A percentile compares a stretch with the other conserved stretches of the same genome.
Evolutionary conservation across 1,140 invertebrate species (phyloP).

Genomic region (Tetramorium simillimum): DNA sequence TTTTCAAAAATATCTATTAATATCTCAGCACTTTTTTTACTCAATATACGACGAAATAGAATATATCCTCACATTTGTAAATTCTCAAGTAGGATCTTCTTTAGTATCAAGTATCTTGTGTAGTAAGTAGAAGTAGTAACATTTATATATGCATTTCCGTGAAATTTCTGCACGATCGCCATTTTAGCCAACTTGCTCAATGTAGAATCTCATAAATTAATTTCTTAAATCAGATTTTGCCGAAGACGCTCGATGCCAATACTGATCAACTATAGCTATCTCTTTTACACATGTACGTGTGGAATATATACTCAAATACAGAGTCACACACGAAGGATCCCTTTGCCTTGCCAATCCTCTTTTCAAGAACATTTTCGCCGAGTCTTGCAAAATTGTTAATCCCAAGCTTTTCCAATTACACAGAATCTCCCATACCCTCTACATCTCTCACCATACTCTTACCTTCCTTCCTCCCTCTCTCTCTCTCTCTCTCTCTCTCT

Average conservation of each 20-base stretch:
- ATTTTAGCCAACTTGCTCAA: constrained; percentile 64
- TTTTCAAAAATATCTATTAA: not conserved
- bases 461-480: constrained; percentile 46
- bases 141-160: constrained; percentile 43
- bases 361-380: constrained; percentile 80
- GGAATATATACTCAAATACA: not conserved
- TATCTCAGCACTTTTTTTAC: not conserved
- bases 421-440: constrained; percentile 46
- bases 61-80: not conserved
- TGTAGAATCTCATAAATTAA: constrained; percentile 74
- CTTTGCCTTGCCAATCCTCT: constrained; percentile 73
- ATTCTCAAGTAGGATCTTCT: not conserved
- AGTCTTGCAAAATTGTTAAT: constrained; percentile 85
- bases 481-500: constrained; percentile 48
- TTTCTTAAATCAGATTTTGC: constrained; percentile 75
- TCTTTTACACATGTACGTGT: constrained; percentile 37
- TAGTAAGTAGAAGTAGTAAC: not conserved
- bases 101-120: not conserved
- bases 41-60: not conserved
- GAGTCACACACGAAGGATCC: constrained; percentile 56
- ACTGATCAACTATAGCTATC: constrained; percentile 73
- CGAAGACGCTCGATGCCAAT: constrained; percentile 72
- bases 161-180: constrained; percentile 68
- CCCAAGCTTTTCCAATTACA: constrained; percentile 84
- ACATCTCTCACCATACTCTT: constrained; percentile 24